These are phyloP conservation scores for Siniperca knerii DNA, from an alignment of 2,113 vertebrate genomes.

Conservation along the genomic window DNA sequence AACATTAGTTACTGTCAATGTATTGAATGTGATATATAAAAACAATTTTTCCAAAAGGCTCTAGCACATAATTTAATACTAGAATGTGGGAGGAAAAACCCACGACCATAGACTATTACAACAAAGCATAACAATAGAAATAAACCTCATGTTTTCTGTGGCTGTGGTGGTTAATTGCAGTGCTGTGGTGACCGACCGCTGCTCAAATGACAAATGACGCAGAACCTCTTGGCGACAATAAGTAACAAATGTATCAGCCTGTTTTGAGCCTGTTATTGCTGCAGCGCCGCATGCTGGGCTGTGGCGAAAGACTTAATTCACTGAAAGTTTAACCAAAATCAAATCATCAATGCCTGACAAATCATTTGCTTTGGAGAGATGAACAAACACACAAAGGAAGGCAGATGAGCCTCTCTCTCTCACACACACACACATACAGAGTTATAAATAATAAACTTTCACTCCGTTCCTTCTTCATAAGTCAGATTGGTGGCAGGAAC, in stretches of 20 bases:
- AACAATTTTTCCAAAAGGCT: neutral
- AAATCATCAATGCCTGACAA: slow-evolving; percentile 18
- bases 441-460: slow-evolving; percentile 52
- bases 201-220: slow-evolving; percentile 13
- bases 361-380: slow-evolving; percentile 33
- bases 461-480: slow-evolving; percentile 39
- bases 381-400: slow-evolving; percentile 31
- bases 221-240: neutral
- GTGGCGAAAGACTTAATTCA: neutral
- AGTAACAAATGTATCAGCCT: neutral
- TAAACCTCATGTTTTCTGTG: neutral
- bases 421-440: slow-evolving; percentile 21
- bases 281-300: slow-evolving; percentile 8
- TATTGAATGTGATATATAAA: neutral
- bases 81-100: neutral
- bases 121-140: neutral
- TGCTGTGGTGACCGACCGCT: neutral
- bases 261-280: neutral
- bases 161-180: slow-evolving; percentile 15
- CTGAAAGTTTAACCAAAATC: slow-evolving; percentile 11
- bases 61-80: neutral
- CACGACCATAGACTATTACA: neutral
- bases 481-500: slow-evolving; percentile 58
- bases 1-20: no score
- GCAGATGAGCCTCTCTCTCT: neutral